Conservation (phyloP, 2,888 invertebrate genomes). For the Ectemnius cavifrons region DNA sequence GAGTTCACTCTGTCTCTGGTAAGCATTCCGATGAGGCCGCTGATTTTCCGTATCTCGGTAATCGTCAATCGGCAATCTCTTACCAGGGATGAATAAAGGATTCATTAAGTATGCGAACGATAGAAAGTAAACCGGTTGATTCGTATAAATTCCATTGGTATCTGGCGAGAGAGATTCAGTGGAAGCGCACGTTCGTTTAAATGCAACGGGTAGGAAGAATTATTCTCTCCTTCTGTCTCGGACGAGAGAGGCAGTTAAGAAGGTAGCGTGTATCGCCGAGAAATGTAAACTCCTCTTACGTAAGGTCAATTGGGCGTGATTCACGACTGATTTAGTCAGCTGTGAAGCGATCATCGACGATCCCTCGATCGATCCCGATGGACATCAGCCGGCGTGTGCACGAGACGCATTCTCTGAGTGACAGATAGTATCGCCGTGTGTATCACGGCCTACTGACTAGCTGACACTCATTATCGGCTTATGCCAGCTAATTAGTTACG, state of each 20-base stretch:
- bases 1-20: conserved; percentile 21
- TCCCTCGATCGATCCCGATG: conserved; percentile 28
- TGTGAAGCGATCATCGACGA: conserved; percentile 29
- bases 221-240: background rate
- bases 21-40: conserved; percentile 17
- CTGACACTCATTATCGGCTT: conserved; percentile 30
- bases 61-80: background rate
- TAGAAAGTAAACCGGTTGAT: background rate
- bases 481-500: conserved; percentile 45
- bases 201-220: too few relatives aligned
- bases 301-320: conserved; percentile 42
- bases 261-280: conserved; percentile 15
- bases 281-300: conserved; percentile 40
- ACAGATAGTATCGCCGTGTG: background rate
- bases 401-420: conserved; percentile 24
- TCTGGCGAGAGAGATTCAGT: background rate
- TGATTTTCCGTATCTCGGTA: background rate
- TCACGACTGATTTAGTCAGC: conserved; percentile 38
- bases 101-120: background rate
- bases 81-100: conserved; percentile 9
- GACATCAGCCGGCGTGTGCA: conserved; percentile 22
- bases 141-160: background rate
- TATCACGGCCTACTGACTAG: conserved; percentile 6
- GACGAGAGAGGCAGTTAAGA: background rate
- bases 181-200: background rate